Conservation (phyloP, 2,113 vertebrate genomes). For the Platycercus adscitus region DNA sequence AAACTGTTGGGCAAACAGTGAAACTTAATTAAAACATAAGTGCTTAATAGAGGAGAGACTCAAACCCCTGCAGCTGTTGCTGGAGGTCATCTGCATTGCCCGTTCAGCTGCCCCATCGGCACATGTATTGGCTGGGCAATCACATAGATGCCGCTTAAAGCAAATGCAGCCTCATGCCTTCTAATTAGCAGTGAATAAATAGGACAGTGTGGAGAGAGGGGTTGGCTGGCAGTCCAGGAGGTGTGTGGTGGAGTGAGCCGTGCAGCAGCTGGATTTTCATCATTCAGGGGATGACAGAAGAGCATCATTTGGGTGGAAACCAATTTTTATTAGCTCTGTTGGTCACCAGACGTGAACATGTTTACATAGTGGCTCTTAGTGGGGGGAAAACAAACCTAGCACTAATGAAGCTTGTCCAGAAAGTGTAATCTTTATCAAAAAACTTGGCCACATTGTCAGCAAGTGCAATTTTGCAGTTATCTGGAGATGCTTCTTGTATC, state of each 20-base stretch:
- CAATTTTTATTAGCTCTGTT: not conserved
- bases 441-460: not conserved
- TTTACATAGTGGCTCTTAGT: not conserved
- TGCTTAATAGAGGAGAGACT: not conserved
- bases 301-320: not conserved
- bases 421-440: not conserved
- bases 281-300: not conserved
- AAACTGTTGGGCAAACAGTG: not conserved
- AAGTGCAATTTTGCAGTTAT: rapidly evolving
- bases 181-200: not conserved
- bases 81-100: not conserved
- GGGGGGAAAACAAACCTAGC: not conserved
- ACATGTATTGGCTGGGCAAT: not conserved
- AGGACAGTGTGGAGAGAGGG: not conserved
- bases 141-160: not conserved
- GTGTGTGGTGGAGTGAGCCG: rapidly evolving
- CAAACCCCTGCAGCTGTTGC: not conserved
- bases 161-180: not conserved
- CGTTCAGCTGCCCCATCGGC: rapidly evolving
- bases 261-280: not conserved
- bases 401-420: not conserved
- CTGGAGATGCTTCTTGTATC: not conserved
- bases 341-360: rapidly evolving
- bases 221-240: not conserved
- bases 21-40: not conserved